Conservation (phyloP, 2,113 vertebrate species). For the Rissa tridactyla region DNA sequence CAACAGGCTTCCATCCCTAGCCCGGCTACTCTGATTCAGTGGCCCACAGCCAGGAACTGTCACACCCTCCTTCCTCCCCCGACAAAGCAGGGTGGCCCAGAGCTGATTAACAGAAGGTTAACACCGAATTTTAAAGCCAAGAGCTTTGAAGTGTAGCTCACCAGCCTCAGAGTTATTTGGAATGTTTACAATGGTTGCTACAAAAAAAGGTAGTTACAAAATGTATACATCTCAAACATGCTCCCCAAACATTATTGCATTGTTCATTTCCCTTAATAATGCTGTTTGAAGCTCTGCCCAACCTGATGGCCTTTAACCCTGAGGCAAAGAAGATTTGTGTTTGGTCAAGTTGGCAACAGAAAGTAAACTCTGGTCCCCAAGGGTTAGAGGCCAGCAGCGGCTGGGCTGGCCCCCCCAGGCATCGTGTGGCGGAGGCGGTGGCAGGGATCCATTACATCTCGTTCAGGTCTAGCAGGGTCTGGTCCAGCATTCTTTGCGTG, state of each 20-base stretch:
- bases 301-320: constrained; percentile 43
- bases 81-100: not conserved
- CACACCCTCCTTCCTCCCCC: not conserved
- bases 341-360: constrained; percentile 48
- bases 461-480: constrained; percentile 92
- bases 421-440: not conserved
- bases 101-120: not conserved
- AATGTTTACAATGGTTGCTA: constrained; percentile 65
- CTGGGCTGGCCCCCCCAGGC: constrained; percentile 37
- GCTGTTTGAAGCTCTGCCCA: constrained; percentile 61
- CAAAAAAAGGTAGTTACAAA: constrained; percentile 64
- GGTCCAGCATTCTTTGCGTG: constrained; percentile 89
- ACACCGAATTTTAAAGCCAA: not conserved
- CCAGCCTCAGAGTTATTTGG: constrained; percentile 17
- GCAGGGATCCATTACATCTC: constrained; percentile 80
- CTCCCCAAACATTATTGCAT: constrained; percentile 65
- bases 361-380: constrained; percentile 24
- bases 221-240: constrained; percentile 65
- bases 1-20: not conserved
- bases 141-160: constrained; percentile 17
- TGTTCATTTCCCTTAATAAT: constrained; percentile 70
- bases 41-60: not conserved
- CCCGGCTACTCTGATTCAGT: not conserved
- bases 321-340: not conserved
- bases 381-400: constrained; percentile 64